These are phyloP conservation scores for Bruchidius siliquastri DNA, from an alignment of 2,888 invertebrate genomes.

Conservation along the genomic window DNA sequence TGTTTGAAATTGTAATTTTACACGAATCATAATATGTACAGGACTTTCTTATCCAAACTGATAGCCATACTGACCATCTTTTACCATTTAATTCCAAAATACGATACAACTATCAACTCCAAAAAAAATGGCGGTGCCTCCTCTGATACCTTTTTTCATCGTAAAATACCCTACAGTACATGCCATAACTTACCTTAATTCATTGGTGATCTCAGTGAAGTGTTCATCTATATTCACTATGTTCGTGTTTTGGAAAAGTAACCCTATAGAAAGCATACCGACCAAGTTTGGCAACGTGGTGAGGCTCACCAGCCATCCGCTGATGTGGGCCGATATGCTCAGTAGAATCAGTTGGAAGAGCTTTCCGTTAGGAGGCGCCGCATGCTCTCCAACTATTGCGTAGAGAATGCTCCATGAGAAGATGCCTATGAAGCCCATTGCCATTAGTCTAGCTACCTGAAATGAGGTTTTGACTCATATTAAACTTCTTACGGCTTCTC, in stretches of 20 bases:
- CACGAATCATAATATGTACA: too few relatives aligned
- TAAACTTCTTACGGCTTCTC: too few relatives aligned
- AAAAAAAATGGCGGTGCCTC: too few relatives aligned
- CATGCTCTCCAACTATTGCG: slow-evolving; percentile 69
- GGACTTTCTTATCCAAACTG: too few relatives aligned
- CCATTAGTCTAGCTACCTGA: slow-evolving; percentile 64
- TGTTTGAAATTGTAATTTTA: too few relatives aligned
- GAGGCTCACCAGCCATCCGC: slow-evolving; percentile 74
- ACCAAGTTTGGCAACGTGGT: slow-evolving; percentile 79
- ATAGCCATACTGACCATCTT: too few relatives aligned
- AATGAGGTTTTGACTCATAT: too few relatives aligned
- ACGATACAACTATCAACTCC: too few relatives aligned
- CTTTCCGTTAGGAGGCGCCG: slow-evolving; percentile 78
- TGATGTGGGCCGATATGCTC: slow-evolving; percentile 72
- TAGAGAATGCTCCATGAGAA: slow-evolving; percentile 68
- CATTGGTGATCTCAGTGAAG: slow-evolving; percentile 62
- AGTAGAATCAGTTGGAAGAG: slow-evolving; percentile 74
- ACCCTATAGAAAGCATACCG: slow-evolving; percentile 81
- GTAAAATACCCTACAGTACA: too few relatives aligned
- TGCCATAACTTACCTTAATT: slow-evolving; percentile 66
- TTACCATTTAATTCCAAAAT: too few relatives aligned
- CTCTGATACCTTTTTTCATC: too few relatives aligned
- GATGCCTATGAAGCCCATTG: slow-evolving; percentile 67
- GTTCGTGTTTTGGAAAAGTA: slow-evolving; percentile 70
- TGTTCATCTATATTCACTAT: slow-evolving; percentile 62